Conservation (phyloP, 2,113 vertebrate genomes). For the Mesocricetus auratus region DNA sequence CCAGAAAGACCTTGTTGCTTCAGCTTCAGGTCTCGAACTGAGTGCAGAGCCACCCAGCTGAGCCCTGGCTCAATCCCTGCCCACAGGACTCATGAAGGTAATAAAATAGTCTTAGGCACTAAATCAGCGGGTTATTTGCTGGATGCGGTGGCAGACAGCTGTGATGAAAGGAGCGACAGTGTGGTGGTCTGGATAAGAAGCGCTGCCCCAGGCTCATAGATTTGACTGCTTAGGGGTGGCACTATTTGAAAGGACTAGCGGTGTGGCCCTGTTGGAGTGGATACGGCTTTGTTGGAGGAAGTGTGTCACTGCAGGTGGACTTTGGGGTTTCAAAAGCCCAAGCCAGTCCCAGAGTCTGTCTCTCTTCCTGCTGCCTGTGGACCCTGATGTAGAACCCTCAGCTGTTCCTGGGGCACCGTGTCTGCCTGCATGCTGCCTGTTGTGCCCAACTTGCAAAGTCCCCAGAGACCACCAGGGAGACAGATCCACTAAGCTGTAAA, state of each 20-base stretch:
- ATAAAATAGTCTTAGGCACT: background rate
- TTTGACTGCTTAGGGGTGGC: background rate
- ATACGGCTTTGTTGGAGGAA: background rate
- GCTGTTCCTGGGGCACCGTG: background rate
- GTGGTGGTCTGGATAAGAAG: background rate
- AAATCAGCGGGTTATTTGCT: background rate
- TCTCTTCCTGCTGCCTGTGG: background rate
- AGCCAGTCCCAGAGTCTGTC: background rate
- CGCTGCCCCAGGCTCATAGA: background rate
- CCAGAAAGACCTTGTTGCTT: background rate
- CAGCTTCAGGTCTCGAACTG: background rate
- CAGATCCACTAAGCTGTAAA: too few species aligned
- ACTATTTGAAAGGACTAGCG: background rate
- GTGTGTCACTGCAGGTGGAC: background rate
- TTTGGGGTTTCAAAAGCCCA: background rate
- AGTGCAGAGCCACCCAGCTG: background rate
- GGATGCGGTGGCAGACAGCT: background rate
- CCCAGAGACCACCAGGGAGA: too few species aligned
- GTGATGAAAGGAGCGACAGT: background rate
- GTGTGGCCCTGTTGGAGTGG: background rate
- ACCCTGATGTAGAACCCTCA: background rate
- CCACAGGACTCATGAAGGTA: background rate
- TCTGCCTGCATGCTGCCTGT: background rate
- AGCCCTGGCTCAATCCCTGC: background rate
- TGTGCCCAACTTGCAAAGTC: too few species aligned